Base-by-base conservation (phyloP, 2,888 invertebrate species). In the Lasius platythorax region DNA sequence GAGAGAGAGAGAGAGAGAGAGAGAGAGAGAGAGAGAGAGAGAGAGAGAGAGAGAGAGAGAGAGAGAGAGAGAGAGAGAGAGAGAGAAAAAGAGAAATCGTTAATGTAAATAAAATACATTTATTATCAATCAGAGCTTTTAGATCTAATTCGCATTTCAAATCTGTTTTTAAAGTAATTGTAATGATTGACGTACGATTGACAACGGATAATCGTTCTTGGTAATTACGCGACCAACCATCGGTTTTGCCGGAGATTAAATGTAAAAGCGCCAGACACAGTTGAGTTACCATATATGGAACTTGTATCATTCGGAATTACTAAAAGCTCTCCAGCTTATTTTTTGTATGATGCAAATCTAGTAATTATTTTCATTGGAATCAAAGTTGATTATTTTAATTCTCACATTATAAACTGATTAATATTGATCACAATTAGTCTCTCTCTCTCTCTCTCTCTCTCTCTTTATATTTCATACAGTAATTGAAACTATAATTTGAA, bases 211-310 rank as follows among this genome's bases (percentile, higher is more conserved):
- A 89, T 90, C 82, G 85, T 86, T 72, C 85, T 82, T 87, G 89
- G 85, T 90, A 87, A 90, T 90, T 88, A 90, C 83, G 83, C 78
- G 88, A 86, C 84, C 83, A 85, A 85, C 85, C 90, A 85, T 86
- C 87, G 88, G 86, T 90, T 90, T 90, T 88, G 83, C 84, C 87
- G 87, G 85, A 85, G 89, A 90, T 90, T 88, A 87, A 82, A 84
- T 84, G 85, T 66, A 83, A 87, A 82, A 73, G 53, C 46, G 68
- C 68, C 58, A 64, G 82, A 78, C 76, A 56, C 75, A 66, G 64
- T 56, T 74, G 67, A 67, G 76, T 68, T 50, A 50, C 61, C 67
- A n/a, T 53, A 53, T 53, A 43, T 66, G 61, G 53, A 23, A 50
- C 61, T 33, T 68, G 43, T 72, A 70, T 66, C 81, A 73, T 83